Percentiles rank a stretch among this genome's conserved stretches.
phyloP scores from a whole-genome alignment of 2,797 vertebrate species.

The Aldrovandia affinis region DNA sequence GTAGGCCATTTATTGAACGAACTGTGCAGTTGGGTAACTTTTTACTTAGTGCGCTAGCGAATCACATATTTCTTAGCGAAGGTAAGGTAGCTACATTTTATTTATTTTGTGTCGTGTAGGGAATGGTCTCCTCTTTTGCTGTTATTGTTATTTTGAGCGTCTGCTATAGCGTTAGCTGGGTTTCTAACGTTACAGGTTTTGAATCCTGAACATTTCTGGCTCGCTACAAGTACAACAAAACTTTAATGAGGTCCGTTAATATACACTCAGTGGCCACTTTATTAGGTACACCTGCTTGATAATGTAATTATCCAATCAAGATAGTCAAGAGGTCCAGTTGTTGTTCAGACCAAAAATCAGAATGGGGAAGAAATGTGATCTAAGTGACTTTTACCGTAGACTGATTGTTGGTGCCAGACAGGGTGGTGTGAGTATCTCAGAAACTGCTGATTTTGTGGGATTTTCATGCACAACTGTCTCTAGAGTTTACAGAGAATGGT shows the following conservation, averaged over 20 bases:
- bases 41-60: background rate
- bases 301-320: no score
- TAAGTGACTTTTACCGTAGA: no score
- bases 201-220: slow-evolving; percentile 32
- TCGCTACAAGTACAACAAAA: slow-evolving; percentile 29
- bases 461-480: no score
- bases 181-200: slow-evolving; percentile 27
- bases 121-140: slow-evolving; percentile 39
- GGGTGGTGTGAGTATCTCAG: no score
- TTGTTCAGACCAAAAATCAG: no score
- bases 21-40: background rate
- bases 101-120: background rate
- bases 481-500: no score
- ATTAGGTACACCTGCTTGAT: no score
- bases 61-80: background rate
- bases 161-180: background rate
- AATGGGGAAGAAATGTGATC: no score
- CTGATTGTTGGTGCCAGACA: no score
- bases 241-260: slow-evolving; percentile 31
- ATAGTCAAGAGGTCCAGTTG: no score
- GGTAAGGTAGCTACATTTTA: background rate
- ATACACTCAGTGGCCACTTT: slow-evolving; percentile 33
- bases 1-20: slow-evolving; percentile 5
- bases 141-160: slow-evolving; percentile 17
- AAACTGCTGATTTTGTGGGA: no score